These are phyloP conservation scores for Gymnarchus niloticus DNA, from an alignment of 2,113 vertebrate species.

Conservation along the genomic window DNA sequence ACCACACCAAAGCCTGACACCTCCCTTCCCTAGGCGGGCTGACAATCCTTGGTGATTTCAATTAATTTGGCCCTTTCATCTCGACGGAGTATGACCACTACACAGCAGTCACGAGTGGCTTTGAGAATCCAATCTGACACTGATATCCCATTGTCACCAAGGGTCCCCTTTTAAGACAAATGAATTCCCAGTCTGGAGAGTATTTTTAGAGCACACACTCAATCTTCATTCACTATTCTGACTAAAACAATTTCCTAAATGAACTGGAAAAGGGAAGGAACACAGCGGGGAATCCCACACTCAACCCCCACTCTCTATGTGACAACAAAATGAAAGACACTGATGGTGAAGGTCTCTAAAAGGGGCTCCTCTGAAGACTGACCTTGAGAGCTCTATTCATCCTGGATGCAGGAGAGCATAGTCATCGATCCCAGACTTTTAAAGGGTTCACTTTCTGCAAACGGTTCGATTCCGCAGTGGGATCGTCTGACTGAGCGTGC, in stretches of 20 bases:
- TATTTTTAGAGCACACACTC: background rate
- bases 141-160: background rate
- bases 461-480: constrained; percentile 14
- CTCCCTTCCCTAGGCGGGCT: background rate
- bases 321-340: background rate
- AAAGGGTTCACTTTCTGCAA: background rate
- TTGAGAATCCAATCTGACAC: background rate
- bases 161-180: background rate
- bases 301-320: background rate
- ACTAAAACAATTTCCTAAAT: constrained; percentile 11
- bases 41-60: background rate
- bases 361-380: background rate
- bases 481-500: background rate
- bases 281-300: background rate
- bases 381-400: constrained; percentile 4
- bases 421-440: constrained; percentile 4
- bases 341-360: background rate
- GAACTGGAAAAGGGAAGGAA: background rate
- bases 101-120: background rate
- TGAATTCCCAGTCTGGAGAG: background rate
- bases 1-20: constrained; percentile 12
- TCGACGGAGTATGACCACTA: background rate
- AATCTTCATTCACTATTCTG: background rate
- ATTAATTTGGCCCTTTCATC: constrained; percentile 9
- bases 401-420: background rate